phyloP scores from a whole-genome alignment of 1,140 invertebrate genomes.

The Bilobella aurantiaca region DNA sequence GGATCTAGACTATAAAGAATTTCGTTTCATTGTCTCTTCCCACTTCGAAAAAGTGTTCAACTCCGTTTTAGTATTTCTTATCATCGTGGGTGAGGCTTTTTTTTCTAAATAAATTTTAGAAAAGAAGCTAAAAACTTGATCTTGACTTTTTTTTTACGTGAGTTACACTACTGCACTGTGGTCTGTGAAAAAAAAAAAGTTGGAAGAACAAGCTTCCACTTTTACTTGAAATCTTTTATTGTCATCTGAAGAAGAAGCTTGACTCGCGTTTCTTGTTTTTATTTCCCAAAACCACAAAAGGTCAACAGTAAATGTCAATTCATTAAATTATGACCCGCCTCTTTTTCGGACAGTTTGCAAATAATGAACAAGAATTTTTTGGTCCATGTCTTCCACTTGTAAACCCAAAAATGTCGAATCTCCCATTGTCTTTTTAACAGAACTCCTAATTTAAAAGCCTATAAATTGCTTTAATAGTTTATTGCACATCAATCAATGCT shows the following conservation, averaged over 20 bases:
- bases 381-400: neutral
- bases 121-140: neutral
- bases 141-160: no score
- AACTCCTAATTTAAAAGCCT: neutral
- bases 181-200: no score
- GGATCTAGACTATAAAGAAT: neutral
- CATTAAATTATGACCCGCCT: neutral
- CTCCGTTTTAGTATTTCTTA: neutral
- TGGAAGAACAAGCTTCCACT: neutral
- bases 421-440: neutral
- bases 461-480: no score
- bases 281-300: neutral
- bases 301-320: neutral
- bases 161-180: no score
- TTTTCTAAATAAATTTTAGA: slow-evolving; percentile 1
- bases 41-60: neutral
- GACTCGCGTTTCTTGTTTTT: neutral
- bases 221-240: neutral
- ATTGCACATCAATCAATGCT: no score
- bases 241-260: neutral
- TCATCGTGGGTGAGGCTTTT: slow-evolving; percentile 18
- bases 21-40: neutral
- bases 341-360: neutral
- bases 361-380: neutral
- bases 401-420: neutral